Percentiles rank a stretch among this genome's conserved stretches.
Conservation (phyloP, 2,888 invertebrate species). For the Drosophila ustulata region DNA sequence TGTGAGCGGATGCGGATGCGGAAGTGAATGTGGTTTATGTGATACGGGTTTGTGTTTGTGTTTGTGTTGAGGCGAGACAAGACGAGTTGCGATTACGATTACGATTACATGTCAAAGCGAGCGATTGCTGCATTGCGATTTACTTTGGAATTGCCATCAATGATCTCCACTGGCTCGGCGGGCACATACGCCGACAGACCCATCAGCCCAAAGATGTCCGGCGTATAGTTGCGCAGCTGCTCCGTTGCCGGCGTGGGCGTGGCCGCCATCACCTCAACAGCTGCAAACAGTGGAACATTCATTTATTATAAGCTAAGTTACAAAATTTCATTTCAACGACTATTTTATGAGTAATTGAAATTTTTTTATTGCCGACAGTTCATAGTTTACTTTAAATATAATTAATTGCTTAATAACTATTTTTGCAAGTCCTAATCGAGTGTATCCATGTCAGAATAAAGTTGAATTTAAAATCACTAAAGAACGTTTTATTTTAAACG, state of each 20-base stretch:
- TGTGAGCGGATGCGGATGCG: slow-evolving; percentile 22
- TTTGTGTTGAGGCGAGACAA: slow-evolving; percentile 44
- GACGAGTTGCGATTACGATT: slow-evolving; percentile 32
- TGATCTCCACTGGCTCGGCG: slow-evolving; percentile 86
- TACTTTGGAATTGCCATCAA: slow-evolving; percentile 89
- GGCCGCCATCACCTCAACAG: slow-evolving; percentile 45
- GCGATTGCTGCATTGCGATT: slow-evolving; percentile 68
- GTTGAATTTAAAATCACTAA: no score
- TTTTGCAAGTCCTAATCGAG: no score
- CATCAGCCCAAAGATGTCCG: slow-evolving; percentile 86
- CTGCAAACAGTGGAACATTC: slow-evolving; percentile 11
- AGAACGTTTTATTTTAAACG: no score
- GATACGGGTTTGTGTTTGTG: slow-evolving; percentile 11
- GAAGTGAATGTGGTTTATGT: slow-evolving; percentile 11
- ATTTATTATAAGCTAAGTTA: no score
- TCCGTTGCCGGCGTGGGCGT: slow-evolving; percentile 60
- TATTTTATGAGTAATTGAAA: no score
- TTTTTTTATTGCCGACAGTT: no score
- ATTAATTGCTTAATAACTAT: no score
- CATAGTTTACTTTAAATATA: no score
- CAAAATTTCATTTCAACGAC: no score
- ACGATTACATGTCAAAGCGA: slow-evolving; percentile 52
- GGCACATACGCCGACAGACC: slow-evolving; percentile 86
- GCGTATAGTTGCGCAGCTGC: slow-evolving; percentile 72
- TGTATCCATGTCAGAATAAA: no score